A percentile compares a stretch with the other conserved stretches of the same genome.
These are phyloP conservation scores for Varecia variegata DNA, from an alignment of 2,797 vertebrate species.

Conservation along the genomic window DNA sequence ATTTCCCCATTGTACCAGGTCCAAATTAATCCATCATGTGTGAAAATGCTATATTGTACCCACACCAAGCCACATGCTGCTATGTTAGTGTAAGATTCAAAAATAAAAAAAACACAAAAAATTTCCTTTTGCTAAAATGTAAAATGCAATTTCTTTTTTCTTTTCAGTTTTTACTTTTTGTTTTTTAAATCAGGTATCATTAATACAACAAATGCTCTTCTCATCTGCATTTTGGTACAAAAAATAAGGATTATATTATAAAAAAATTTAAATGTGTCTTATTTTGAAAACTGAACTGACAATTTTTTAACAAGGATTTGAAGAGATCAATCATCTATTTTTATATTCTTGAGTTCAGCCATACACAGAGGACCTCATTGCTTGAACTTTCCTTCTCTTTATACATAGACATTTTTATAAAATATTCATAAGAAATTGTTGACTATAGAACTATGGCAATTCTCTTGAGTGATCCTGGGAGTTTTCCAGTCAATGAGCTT, in stretches of 20 bases:
- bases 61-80: not conserved
- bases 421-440: conserved; percentile 73
- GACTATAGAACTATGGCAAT: conserved; percentile 54
- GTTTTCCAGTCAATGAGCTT: conserved; percentile 72
- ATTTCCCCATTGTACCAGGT: not conserved
- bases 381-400: conserved; percentile 50
- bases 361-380: conserved; percentile 34
- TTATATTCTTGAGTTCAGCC: conserved; percentile 36
- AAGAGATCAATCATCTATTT: conserved; percentile 53
- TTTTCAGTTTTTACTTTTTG: not conserved
- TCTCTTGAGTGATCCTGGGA: conserved; percentile 63
- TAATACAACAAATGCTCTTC: not conserved
- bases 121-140: not conserved
- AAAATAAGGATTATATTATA: not conserved
- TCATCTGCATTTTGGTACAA: not conserved
- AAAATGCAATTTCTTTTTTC: not conserved
- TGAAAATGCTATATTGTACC: not conserved
- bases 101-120: not conserved
- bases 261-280: not conserved
- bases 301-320: conserved; percentile 15
- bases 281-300: conserved; percentile 50
- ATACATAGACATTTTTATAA: conserved; percentile 68
- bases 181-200: not conserved
- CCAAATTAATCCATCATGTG: not conserved
- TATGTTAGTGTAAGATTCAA: not conserved